Base-by-base conservation (phyloP, 2,797 vertebrate species). In the Trematomus bernacchii region DNA sequence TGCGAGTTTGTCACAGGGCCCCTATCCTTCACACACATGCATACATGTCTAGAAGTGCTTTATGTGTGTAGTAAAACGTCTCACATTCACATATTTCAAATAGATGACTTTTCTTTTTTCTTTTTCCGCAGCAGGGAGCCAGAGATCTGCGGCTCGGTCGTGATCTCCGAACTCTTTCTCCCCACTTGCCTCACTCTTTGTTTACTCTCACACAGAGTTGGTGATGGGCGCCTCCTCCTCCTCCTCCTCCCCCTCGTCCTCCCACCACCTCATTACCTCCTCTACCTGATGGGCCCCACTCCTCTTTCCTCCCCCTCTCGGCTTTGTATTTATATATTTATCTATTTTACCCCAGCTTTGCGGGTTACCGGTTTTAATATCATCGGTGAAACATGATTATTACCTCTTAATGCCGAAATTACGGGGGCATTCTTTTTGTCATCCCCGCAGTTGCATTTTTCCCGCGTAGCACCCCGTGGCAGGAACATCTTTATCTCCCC, bases 371-470 rank as follows among this genome's bases (percentile, higher is more conserved):
- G 97, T 98, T 92, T 98, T 98, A 98, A 98, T 98, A 98, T 97
- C 96, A 95, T 96, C 96, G 97, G 97, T 98, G 97, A 99, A 98
- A 98, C 97, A 97, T 95, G 97, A 99, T 99, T 99, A 99, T 99
- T 97, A 99, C 97, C 97, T 97, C 97, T 97, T 99, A 99, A 99
- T 98, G 97, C 97, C 95, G 96, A 97, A 99, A 99, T 99, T 99
- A 99, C 96, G 96, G 95, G 93, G 90, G 91, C 93, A 93, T 93
- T 93, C 97, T 97, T 92, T 94, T 89, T 92, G 90, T 92, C 90
- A 90, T 90, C 89, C 87, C 85, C 91, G 85, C 88, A 81, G 96
- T 96, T 96, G 96, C 97, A 96, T 97, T 97, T 96, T 96, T 96
- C 93, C 91, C 79, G 93, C 92, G 82, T 92, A 95, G 97, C 96